These are phyloP conservation scores for Clamator glandarius DNA, from an alignment of 2,797 vertebrate species.

Conservation along the genomic window DNA sequence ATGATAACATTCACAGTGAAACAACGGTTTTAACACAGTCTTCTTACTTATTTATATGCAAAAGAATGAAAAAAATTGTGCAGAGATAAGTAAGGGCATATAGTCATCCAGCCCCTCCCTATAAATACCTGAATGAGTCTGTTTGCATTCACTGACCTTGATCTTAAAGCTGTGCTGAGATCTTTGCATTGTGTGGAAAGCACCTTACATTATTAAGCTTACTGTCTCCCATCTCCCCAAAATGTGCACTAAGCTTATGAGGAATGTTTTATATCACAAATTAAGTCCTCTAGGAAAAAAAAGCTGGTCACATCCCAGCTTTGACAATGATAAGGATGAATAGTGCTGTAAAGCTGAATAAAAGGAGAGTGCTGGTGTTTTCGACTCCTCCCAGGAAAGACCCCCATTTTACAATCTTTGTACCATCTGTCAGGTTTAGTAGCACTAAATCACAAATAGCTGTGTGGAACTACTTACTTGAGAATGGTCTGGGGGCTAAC, in stretches of 20 bases:
- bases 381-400: background rate
- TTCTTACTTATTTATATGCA: conserved; percentile 15
- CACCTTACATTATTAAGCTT: background rate
- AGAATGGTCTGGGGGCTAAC: background rate
- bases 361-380: background rate
- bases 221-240: background rate
- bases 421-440: background rate
- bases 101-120: background rate
- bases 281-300: conserved; percentile 20
- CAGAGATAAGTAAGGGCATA: background rate
- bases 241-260: background rate
- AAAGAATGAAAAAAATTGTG: background rate
- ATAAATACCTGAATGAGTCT: background rate
- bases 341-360: background rate
- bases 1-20: background rate
- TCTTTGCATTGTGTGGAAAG: background rate
- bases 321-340: background rate
- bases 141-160: background rate
- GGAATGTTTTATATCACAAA: conserved; percentile 17
- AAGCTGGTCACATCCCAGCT: background rate
- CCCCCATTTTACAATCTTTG: background rate
- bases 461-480: background rate
- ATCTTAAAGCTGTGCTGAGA: background rate
- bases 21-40: background rate
- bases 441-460: background rate